Base-by-base conservation (phyloP, 2,888 invertebrate genomes). In the Eupithecia inturbata region DNA sequence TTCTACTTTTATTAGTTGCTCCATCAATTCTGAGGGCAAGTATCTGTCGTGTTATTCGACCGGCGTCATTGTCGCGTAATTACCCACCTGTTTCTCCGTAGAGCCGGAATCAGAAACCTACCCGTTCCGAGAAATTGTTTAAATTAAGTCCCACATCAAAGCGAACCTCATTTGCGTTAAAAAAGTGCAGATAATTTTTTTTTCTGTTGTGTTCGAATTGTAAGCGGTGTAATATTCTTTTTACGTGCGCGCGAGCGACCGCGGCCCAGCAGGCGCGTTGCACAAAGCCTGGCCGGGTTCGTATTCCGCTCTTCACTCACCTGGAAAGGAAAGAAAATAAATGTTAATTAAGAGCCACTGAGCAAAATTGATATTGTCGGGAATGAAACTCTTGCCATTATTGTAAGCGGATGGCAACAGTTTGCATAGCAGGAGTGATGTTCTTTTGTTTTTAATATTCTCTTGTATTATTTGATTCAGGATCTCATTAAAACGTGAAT, bases 321-420 rank as follows among this genome's bases (percentile, higher is more conserved):
- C 92, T 94, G 93, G 89, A 93, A 94, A 92, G 88, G 88, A 93
- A 93, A 93, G 93, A 94, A 94, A 93, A 92, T 92, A 91, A 92
- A 92, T 91, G 92, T 94, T 94, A 94, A 94, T 94, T 94, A 94
- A 94, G 89, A 93, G 89, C 88, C 90, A 91, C 91, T 92, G 93
- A 91, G 88, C 88, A 91, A 92, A 92, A 93, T 91, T 91, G 92
- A 94, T 94, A 92, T 91, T 89, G 89, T 88, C 84, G 88, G 84
- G 88, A 90, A 90, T 89, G 87, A 87, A 88, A 88, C 86, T 88
- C 84, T 87, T 82, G 86, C 84, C 84, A 85, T 89, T 90, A 91
- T 92, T 93, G 88, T 91, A 89, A 91, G 87, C 87, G 89, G 89
- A 91, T 88, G 86, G 87, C 80, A 86, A 86, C 86, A 85, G 88